A percentile compares a stretch with the other conserved stretches of the same genome.
These are phyloP conservation scores for Herpetotheres cachinnans DNA, from an alignment of 2,113 vertebrate genomes.

Conservation along the genomic window DNA sequence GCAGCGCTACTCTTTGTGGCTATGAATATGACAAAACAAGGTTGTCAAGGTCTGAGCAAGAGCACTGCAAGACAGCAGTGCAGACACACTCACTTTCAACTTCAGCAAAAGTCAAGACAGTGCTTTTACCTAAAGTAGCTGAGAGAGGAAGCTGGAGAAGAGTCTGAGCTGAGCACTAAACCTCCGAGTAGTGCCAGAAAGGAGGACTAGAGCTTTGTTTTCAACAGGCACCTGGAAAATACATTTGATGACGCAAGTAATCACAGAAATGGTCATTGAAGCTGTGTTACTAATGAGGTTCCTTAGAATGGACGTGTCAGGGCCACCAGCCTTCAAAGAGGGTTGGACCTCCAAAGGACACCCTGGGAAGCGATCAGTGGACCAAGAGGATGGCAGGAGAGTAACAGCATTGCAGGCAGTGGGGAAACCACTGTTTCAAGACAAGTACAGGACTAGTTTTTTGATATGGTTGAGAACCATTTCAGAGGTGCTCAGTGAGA, in stretches of 20 bases:
- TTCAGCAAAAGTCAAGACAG: background rate
- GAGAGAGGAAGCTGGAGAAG: background rate
- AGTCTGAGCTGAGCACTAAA: background rate
- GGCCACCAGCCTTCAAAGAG: background rate
- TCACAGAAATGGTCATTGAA: background rate
- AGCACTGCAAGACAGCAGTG: background rate
- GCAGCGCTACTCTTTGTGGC: background rate
- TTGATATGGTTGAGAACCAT: background rate
- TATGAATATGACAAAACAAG: background rate
- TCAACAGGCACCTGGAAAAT: background rate
- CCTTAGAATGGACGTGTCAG: rapidly evolving
- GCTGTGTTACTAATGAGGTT: background rate
- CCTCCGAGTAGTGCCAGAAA: background rate
- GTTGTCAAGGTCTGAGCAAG: background rate
- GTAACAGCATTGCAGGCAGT: background rate
- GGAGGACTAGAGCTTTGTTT: background rate
- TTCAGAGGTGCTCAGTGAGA: background rate
- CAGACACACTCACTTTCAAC: background rate
- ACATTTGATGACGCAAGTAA: background rate
- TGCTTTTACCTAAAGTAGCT: background rate
- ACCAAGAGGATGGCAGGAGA: background rate
- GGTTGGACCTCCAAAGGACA: background rate
- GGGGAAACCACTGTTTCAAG: background rate
- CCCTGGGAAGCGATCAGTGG: background rate
- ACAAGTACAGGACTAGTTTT: rapidly evolving